phyloP scores from a whole-genome alignment of 2,888 invertebrate species.

The Oasisia sp. region DNA sequence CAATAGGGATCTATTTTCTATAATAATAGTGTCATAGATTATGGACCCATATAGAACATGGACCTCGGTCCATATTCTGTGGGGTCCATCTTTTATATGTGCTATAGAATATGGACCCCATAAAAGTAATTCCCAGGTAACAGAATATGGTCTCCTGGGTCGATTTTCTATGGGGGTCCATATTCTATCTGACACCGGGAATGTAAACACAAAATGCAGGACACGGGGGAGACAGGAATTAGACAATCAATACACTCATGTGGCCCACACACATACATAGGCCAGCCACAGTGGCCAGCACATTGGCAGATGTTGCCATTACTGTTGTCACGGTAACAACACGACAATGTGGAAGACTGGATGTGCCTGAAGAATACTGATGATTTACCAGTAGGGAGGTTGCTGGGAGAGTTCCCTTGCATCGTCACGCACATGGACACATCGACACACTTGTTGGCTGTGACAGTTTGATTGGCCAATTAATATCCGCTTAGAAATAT shows the following conservation, averaged over 20 bases:
- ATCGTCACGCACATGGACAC: not conserved
- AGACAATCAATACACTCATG: not conserved
- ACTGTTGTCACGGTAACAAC: not conserved
- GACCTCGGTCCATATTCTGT: too few relatives aligned
- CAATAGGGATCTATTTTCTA: too few relatives aligned
- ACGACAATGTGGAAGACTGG: not conserved
- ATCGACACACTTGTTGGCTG: not conserved
- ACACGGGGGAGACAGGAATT: not conserved
- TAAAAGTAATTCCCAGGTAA: too few relatives aligned
- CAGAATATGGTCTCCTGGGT: too few relatives aligned
- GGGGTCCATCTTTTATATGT: too few relatives aligned
- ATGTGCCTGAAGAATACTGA: not conserved
- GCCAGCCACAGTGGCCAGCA: not conserved
- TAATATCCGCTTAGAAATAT: not conserved
- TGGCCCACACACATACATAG: not conserved
- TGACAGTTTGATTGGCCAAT: not conserved
- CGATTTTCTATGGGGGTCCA: too few relatives aligned
- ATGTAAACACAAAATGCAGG: not conserved
- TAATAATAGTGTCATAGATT: too few relatives aligned
- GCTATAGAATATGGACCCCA: too few relatives aligned
- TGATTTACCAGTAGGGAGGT: not conserved
- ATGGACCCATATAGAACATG: too few relatives aligned
- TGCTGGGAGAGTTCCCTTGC: not conserved
- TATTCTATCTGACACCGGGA: not conserved
- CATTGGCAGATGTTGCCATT: slow-evolving; percentile 3